Evolutionary conservation across 2,113 vertebrate genomes (phyloP), one percentile per base, ranked within the genome.

Genomic region (Podilymbus podiceps): DNA sequence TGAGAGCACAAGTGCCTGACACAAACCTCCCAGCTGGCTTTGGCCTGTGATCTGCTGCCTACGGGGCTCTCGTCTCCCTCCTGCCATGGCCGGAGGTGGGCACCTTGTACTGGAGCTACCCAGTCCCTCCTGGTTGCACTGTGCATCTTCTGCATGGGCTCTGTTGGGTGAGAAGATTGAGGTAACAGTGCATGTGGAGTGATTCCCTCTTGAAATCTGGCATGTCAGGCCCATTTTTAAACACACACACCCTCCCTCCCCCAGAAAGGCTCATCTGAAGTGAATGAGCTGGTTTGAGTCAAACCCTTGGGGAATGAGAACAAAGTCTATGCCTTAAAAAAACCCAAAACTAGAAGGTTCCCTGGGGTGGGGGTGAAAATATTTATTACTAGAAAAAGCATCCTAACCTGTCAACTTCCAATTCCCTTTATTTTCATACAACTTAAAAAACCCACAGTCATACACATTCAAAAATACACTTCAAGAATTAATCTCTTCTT

Each of bases 401-500:
- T 46, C 16, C 35, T 42, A 75, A 28, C 18, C 6, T 35, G 31
- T 80, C 82, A 80, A 6, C 27, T 74, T 87, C 59, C 38, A 83
- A 69, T 84, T 93, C 75, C 49, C 31, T 85, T 89, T 86, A 52
- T 94, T 96, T 96, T 82, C 40, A 47, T 30, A 35, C 33, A 81
- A 75, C 89, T 92, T 86, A 21, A 63, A 83, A 75, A 68, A 82
- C 44, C 3, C 2, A 10, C 60, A 92, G 40, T 52, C 38, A 25
- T 55, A 78, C 14, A 15, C 69, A 75, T 69, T 92, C 12, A 23
- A 85, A 94, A 88, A 92, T 55, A 71, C 30, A 56, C 30, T 85
- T 77, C 60, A 78, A 88, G 50, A 89, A 96, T 77, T 95, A 97
- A 95, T 95, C 85, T 92, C 58, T 60, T 85, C 56, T 84, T 74